Evolutionary conservation across 2,113 vertebrate genomes (phyloP).

Genomic region (Gavialis gangeticus): DNA sequence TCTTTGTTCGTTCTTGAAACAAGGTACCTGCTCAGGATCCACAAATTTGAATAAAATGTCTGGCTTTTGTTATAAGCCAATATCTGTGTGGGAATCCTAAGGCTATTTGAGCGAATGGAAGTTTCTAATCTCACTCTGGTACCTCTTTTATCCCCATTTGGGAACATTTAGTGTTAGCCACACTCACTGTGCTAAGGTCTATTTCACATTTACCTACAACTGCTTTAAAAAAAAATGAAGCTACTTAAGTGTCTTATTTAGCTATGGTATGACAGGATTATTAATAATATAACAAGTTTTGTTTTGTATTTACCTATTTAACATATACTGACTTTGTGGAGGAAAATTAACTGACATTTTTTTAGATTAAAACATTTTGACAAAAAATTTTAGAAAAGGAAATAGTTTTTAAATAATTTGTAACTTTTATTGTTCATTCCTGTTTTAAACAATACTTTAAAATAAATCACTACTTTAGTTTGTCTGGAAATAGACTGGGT

Average conservation of each 20-base stretch:
- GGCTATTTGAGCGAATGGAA: background rate
- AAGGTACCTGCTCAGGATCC: background rate
- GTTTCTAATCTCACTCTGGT: background rate
- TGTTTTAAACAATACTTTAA: constrained; percentile 56
- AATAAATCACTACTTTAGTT: constrained; percentile 64
- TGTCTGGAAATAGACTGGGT: constrained; percentile 60
- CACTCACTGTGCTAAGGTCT: constrained; percentile 5
- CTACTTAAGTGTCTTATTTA: constrained; percentile 59
- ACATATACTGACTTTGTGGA: constrained; percentile 48
- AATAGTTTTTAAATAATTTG: constrained; percentile 48
- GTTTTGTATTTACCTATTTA: constrained; percentile 56
- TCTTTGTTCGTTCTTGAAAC: background rate
- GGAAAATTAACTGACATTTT: constrained; percentile 47
- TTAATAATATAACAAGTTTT: constrained; percentile 31
- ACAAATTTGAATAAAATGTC: background rate
- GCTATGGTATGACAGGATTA: constrained; percentile 9
- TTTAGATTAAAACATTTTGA: constrained; percentile 46
- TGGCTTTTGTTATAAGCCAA: background rate
- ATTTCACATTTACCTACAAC: constrained; percentile 39
- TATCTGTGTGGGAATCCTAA: background rate
- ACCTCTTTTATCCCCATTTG: background rate
- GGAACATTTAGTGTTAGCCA: background rate
- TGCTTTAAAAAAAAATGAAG: constrained; percentile 22
- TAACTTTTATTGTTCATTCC: constrained; percentile 52
- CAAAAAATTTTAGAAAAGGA: constrained; percentile 53